Base-by-base conservation (phyloP, 2,888 invertebrate genomes). In the Spisula solida region DNA sequence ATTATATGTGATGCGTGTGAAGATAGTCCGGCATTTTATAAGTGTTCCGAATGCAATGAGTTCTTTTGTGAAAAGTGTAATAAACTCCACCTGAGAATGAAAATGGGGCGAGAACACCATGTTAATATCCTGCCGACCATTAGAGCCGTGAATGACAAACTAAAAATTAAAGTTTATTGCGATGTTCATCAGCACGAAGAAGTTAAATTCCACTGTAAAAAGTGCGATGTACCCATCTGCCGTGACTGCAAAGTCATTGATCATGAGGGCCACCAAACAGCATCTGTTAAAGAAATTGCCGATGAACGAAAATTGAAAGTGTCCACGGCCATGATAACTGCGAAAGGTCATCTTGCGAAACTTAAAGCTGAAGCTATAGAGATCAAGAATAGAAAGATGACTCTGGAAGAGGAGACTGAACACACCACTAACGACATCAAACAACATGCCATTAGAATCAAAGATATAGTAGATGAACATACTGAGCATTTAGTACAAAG, bases 1-100 rank as follows among this genome's bases (percentile, higher is more conserved):
- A 86, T 92, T n/a, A 84, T 92, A 51, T 92, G 92, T 78, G 92
- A 92, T 31, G 84, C 90, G 6, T 92, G 92, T 60, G 92, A 92
- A 78, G 92, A 92, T 51, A 81, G 75, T 5, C 92, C 92, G 5
- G 92, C 92, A 10, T 86, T 92, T 31, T 92, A 90, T 81, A 92
- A 92, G 79, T 92, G 92, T 88, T 92, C 92, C 5, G 92, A 92
- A 87, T 92, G 92, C 48, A 89, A 90, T 56, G 92, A 92, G 51
- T 92, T 70, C 82, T 92, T 92, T 79, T 92, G 92, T 34, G 92
- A 92, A 60, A 88, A 86, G 60, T 92, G 92, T 48, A 92, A 90
- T 55, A 90, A 86, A 29, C 85, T 92, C 1, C 92, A 92, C 82
- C 82, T 92, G 10, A 47, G 92, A 5, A 92, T 92, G 92, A 90